These are phyloP conservation scores for Xenops minutus DNA, from an alignment of 2,797 vertebrate species.

Conservation along the genomic window DNA sequence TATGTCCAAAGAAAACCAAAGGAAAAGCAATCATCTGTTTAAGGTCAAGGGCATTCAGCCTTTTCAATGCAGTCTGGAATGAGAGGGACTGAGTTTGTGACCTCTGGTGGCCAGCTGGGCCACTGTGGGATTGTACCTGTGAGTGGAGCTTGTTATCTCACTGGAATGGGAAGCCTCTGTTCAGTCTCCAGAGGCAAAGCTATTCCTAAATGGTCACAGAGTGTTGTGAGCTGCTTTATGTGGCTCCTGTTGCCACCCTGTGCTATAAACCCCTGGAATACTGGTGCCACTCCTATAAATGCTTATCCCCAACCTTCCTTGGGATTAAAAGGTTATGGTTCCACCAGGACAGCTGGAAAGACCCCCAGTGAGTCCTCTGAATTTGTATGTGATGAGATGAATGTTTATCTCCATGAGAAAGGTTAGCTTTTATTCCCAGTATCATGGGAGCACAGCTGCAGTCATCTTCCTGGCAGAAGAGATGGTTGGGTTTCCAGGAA, in stretches of 20 bases:
- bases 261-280: not conserved
- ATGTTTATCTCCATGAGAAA: not conserved
- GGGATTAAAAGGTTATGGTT: not conserved
- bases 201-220: not conserved
- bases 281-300: not conserved
- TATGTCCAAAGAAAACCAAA: not conserved
- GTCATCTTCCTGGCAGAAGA: not conserved
- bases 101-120: not conserved
- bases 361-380: not conserved
- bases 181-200: not conserved
- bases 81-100: not conserved
- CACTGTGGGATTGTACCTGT: not conserved
- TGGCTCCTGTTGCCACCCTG: not conserved
- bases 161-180: not conserved
- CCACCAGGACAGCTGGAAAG: not conserved
- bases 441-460: not conserved
- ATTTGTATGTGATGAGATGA: not conserved
- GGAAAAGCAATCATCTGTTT: not conserved
- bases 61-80: not conserved
- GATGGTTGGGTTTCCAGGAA: not conserved
- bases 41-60: not conserved
- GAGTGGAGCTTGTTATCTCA: not conserved
- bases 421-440: not conserved
- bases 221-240: not conserved
- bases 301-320: not conserved